These are phyloP conservation scores for Lemur catta DNA, from an alignment of 2,797 vertebrate genomes.

Conservation along the genomic window DNA sequence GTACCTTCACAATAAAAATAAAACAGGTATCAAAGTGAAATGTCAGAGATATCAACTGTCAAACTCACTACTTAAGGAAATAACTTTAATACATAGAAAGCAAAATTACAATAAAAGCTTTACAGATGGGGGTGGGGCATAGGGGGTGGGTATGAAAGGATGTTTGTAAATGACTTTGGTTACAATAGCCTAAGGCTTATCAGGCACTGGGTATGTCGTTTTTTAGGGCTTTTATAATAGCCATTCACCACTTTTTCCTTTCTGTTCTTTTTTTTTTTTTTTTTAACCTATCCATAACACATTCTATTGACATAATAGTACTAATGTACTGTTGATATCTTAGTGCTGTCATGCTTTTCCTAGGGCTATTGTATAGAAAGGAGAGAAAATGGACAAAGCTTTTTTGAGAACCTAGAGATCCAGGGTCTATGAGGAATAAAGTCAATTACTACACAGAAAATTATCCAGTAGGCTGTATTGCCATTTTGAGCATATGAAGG, in stretches of 20 bases:
- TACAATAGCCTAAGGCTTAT: neutral
- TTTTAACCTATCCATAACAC: neutral
- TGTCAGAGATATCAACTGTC: no score
- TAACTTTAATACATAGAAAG: neutral
- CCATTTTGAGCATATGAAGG: neutral
- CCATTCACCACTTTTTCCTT: neutral
- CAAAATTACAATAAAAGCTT: neutral
- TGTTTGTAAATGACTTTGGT: neutral
- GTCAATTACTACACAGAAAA: neutral
- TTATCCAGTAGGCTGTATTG: neutral
- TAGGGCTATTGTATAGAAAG: neutral
- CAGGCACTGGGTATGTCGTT: neutral
- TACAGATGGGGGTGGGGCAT: neutral
- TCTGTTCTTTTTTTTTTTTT: neutral
- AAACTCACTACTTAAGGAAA: no score
- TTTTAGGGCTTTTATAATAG: neutral
- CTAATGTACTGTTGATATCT: neutral
- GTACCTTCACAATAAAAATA: no score
- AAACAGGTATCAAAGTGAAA: no score
- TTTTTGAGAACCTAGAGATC: neutral
- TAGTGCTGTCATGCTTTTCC: neutral
- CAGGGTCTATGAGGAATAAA: neutral
- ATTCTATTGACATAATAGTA: neutral
- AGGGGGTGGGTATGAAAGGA: neutral
- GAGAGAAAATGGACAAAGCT: neutral